These are phyloP conservation scores for Pogonomyrmex californicus DNA, from an alignment of 1,140 invertebrate genomes.

Conservation along the genomic window DNA sequence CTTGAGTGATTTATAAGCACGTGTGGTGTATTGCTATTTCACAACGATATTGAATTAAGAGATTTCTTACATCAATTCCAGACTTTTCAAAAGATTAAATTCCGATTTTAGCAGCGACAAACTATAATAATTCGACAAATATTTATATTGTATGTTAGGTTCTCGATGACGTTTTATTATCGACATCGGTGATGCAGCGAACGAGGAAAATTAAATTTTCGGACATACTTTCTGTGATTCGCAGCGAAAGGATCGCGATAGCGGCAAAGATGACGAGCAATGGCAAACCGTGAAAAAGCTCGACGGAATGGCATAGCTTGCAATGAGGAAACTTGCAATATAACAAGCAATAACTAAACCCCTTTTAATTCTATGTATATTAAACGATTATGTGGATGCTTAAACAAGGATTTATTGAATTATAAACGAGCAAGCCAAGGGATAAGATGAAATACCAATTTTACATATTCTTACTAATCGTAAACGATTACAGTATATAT, in stretches of 20 bases:
- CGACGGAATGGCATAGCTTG: conserved; percentile 81
- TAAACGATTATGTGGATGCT: conserved; percentile 85
- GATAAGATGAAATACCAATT: conserved; percentile 85
- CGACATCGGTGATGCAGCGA: conserved; percentile 61
- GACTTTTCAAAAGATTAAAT: conserved; percentile 25
- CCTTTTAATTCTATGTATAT: conserved; percentile 86
- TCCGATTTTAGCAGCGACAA: not conserved
- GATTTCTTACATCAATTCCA: not conserved
- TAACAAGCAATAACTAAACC: conserved; percentile 87
- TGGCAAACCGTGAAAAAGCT: conserved; percentile 69
- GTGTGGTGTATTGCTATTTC: conserved; percentile 6
- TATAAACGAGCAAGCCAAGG: conserved; percentile 79
- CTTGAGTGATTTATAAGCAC: conserved; percentile 23
- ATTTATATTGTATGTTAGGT: conserved; percentile 33
- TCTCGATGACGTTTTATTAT: conserved; percentile 46
- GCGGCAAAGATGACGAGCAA: conserved; percentile 42
- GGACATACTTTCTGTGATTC: conserved; percentile 74
- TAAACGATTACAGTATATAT: conserved; percentile 86
- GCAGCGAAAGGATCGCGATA: conserved; percentile 58
- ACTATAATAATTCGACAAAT: conserved; percentile 11
- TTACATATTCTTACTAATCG: conserved; percentile 88
- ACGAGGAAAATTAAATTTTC: conserved; percentile 63
- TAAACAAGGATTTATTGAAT: conserved; percentile 84
- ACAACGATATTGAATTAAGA: conserved; percentile 25
- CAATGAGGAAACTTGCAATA: conserved; percentile 85